phyloP scores from a whole-genome alignment of 1,140 invertebrate genomes.

The Drosophila kurseongensis region DNA sequence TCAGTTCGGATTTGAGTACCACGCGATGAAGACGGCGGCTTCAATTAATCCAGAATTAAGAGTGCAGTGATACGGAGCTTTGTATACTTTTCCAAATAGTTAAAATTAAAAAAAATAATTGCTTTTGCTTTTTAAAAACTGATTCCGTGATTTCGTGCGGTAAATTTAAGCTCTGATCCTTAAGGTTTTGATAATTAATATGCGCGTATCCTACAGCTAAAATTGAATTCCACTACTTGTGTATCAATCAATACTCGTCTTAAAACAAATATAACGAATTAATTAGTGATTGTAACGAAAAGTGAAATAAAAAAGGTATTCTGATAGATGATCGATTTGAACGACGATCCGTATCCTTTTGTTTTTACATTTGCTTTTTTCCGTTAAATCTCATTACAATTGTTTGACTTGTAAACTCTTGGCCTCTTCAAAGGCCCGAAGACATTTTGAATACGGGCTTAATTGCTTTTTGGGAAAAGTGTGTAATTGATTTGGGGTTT shows the following conservation, averaged over 20 bases:
- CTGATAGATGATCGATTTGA: slow-evolving; percentile 23
- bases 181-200: neutral
- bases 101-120: neutral
- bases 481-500: slow-evolving; percentile 30
- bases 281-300: slow-evolving; percentile 9
- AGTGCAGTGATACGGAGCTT: slow-evolving; percentile 32
- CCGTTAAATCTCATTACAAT: slow-evolving; percentile 1
- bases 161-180: slow-evolving; percentile 1
- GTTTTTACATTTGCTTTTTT: slow-evolving; percentile 1
- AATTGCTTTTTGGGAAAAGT: slow-evolving; percentile 47
- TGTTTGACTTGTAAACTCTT: slow-evolving; percentile 11
- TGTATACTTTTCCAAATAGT: slow-evolving; percentile 19
- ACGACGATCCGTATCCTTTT: slow-evolving; percentile 29
- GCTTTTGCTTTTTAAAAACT: neutral
- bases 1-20: slow-evolving; percentile 83
- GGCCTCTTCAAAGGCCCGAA: slow-evolving; percentile 8
- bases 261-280: neutral
- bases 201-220: neutral
- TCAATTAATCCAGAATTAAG: slow-evolving; percentile 67
- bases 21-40: slow-evolving; percentile 78
- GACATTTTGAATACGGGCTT: slow-evolving; percentile 38
- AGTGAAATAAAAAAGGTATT: slow-evolving; percentile 19
- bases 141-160: neutral
- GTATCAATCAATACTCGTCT: neutral
- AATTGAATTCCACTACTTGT: neutral